These are phyloP conservation scores for Parelbella ahira DNA, from an alignment of 2,888 invertebrate genomes.

Conservation along the genomic window DNA sequence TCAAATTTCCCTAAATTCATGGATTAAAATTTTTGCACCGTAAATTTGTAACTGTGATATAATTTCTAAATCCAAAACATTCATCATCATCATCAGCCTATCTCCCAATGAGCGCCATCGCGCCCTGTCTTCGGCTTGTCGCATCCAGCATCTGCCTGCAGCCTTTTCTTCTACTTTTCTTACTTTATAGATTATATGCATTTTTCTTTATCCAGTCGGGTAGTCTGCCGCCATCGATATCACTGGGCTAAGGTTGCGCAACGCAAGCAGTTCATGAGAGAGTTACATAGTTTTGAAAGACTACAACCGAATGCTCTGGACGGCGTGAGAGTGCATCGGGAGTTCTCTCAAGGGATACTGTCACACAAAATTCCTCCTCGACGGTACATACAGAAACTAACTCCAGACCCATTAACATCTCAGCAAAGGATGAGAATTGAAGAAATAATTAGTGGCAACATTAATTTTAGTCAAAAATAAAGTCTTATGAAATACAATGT, in stretches of 20 bases:
- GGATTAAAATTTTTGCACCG: too few relatives aligned
- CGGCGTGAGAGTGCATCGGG: conserved; percentile 82
- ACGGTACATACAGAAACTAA: conserved; percentile 65
- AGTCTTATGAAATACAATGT: background rate
- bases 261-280: conserved; percentile 81
- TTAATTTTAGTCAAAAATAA: conserved; percentile 50
- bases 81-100: too few relatives aligned
- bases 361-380: conserved; percentile 72
- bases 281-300: conserved; percentile 81
- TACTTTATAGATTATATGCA: too few relatives aligned
- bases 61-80: too few relatives aligned
- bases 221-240: conserved; percentile 83
- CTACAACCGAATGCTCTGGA: conserved; percentile 83
- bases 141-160: too few relatives aligned
- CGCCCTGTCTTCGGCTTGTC: too few relatives aligned
- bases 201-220: conserved; percentile 81
- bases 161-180: too few relatives aligned
- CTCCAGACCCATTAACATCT: conserved; percentile 59
- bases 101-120: too few relatives aligned
- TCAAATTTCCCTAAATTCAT: too few relatives aligned
- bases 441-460: conserved; percentile 64
- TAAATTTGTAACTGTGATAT: too few relatives aligned
- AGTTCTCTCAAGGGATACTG: conserved; percentile 81
- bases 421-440: conserved; percentile 68
- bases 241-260: conserved; percentile 72